Evolutionary conservation across 2,113 vertebrate genomes (phyloP).

Genomic region (Tupaia tana): DNA sequence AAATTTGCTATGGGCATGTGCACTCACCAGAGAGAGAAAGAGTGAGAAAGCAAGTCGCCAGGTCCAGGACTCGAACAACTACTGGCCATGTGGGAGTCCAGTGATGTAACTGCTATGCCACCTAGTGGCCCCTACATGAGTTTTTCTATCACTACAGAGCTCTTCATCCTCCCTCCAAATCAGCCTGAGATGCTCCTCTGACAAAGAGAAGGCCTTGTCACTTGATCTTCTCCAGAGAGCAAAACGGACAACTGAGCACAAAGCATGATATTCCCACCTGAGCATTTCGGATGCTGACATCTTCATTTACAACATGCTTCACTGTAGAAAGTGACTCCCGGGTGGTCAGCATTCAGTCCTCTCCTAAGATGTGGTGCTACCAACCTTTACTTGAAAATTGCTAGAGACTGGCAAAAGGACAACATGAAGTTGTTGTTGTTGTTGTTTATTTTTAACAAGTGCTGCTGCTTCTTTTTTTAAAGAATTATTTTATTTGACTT

Average conservation of each 20-base stretch:
- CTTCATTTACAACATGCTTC: background rate
- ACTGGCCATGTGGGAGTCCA: too few species aligned
- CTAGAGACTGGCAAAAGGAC: background rate
- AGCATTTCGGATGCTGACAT: background rate
- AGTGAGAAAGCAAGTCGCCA: too few species aligned
- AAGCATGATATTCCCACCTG: background rate
- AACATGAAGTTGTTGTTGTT: background rate
- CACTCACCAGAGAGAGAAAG: too few species aligned
- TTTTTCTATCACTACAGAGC: background rate
- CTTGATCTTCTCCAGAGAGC: background rate
- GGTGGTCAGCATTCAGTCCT: background rate
- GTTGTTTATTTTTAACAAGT: too few species aligned
- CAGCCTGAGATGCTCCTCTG: background rate
- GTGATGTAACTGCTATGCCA: too few species aligned
- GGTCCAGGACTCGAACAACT: too few species aligned
- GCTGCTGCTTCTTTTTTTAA: too few species aligned
- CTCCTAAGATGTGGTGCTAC: background rate
- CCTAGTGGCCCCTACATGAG: too few species aligned
- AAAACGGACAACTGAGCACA: background rate
- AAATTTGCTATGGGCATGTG: too few species aligned
- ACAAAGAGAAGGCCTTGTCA: background rate
- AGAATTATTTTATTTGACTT: too few species aligned
- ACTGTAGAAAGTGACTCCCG: background rate
- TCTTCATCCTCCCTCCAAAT: background rate
- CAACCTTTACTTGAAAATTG: background rate